Evolutionary conservation across 2,113 vertebrate species (phyloP).

Genomic region (Rattus norvegicus): GRCr8 NC_086020.1:83268501-83269000

Average conservation of each 20-base stretch:
- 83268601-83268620: not conserved
- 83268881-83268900: not conserved
- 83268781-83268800: not conserved
- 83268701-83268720: not conserved
- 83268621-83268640: not conserved
- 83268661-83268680: not conserved
- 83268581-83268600: not conserved
- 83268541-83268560: not conserved
- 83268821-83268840: not conserved
- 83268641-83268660: not conserved
- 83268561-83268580: not conserved
- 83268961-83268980: not conserved
- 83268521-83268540: not conserved
- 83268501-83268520: not conserved
- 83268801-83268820: not conserved
- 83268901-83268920: not conserved
- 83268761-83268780: not conserved
- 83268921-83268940: not conserved
- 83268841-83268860: not conserved
- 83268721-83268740: accelerated
- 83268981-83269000: not conserved
- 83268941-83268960: not conserved
- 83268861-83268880: not conserved
- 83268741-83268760: too few species aligned
- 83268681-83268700: accelerated